These are phyloP conservation scores for Drosophila emarginata DNA, from an alignment of 2,888 invertebrate species.

Conservation along the genomic window DNA sequence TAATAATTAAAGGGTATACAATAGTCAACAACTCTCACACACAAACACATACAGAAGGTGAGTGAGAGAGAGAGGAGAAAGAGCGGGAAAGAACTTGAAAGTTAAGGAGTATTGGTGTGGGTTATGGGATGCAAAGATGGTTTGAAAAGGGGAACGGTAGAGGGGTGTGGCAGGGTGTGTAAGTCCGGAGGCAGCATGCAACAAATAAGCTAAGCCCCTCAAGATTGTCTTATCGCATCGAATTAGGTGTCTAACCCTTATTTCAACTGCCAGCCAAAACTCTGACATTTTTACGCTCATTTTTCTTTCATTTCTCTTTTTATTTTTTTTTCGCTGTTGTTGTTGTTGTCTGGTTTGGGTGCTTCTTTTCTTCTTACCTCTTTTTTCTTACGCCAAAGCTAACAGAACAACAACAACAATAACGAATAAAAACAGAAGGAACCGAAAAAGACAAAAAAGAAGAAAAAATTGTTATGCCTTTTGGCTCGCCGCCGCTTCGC, in stretches of 20 bases:
- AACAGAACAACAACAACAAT: no score
- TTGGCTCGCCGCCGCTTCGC: constrained; percentile 19
- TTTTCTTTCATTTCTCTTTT: constrained; percentile 28
- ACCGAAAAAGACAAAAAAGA: neutral
- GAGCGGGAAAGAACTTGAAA: neutral
- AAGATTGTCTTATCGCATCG: constrained; percentile 65
- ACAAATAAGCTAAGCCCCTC: constrained; percentile 61
- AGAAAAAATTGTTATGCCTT: constrained; percentile 9
- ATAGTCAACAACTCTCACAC: neutral
- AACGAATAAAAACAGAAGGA: no score
- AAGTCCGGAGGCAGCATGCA: constrained; percentile 48
- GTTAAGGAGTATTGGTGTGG: neutral
- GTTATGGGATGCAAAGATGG: neutral
- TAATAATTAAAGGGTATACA: neutral
- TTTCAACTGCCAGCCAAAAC: constrained; percentile 60
- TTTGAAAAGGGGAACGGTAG: neutral
- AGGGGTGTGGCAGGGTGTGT: no score
- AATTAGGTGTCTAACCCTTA: constrained; percentile 67
- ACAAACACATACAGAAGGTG: no score
- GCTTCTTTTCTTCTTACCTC: neutral
- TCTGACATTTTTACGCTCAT: constrained; percentile 63
- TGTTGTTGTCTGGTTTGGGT: neutral
- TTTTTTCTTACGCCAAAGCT: neutral
- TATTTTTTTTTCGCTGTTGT: neutral
- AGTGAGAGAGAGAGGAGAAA: neutral